phyloP scores from a whole-genome alignment of 2,888 invertebrate species.

The Eristalinus aeneus region DNA sequence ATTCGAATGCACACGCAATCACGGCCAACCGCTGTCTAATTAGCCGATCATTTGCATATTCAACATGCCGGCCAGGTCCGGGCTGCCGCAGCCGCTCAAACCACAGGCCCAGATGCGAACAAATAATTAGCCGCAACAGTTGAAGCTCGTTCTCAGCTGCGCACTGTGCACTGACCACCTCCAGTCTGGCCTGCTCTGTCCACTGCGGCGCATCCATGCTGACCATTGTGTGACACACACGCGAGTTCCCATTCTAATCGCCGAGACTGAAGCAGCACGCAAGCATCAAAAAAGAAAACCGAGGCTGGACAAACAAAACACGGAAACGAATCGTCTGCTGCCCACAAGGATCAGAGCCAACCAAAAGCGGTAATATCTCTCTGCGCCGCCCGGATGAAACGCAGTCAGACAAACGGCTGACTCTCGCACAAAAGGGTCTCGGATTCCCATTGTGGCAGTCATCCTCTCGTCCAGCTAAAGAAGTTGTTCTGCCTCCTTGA shows the following conservation, averaged over 20 bases:
- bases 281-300: slow-evolving; percentile 35
- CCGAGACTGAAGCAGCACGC: slow-evolving; percentile 38
- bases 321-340: slow-evolving; percentile 41
- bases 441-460: slow-evolving; percentile 39
- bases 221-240: slow-evolving; percentile 38
- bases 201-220: slow-evolving; percentile 27
- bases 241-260: slow-evolving; percentile 21
- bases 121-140: slow-evolving; percentile 54
- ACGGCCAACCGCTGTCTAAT: slow-evolving; percentile 43
- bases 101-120: slow-evolving; percentile 6
- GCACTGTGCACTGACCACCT: slow-evolving; percentile 39
- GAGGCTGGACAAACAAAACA: slow-evolving; percentile 26
- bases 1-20: slow-evolving; percentile 32
- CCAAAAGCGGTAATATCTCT: slow-evolving; percentile 44
- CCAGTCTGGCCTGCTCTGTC: not conserved
- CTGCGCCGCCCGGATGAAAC: slow-evolving; percentile 1
- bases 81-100: not conserved
- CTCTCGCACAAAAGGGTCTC: slow-evolving; percentile 41
- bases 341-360: slow-evolving; percentile 21
- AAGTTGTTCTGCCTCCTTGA: slow-evolving; percentile 41
- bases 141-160: slow-evolving; percentile 41
- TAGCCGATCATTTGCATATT: slow-evolving; percentile 58
- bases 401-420: not conserved
- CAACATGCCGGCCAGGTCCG: slow-evolving; percentile 3
- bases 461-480: slow-evolving; percentile 32